Conservation (phyloP, 1,140 invertebrate species). For the Scaptomyza pallida region DNA sequence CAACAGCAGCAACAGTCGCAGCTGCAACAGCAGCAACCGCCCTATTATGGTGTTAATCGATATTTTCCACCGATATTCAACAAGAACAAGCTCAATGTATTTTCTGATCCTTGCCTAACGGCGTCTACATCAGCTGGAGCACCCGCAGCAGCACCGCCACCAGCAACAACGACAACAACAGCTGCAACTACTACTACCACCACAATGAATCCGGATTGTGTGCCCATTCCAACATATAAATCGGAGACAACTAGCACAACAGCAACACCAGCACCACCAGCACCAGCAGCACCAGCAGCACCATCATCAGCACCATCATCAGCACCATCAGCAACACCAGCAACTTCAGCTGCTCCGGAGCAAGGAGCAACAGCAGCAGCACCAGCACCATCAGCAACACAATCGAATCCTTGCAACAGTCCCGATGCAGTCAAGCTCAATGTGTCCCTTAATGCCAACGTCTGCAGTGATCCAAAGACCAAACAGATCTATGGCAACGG, state of each 20-base stretch:
- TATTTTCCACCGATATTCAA: conserved; percentile 38
- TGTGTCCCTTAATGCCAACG: conserved; percentile 63
- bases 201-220: conserved; percentile 56
- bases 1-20: conserved; percentile 5
- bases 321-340: accelerated
- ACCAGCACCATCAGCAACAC: not conserved
- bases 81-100: conserved; percentile 20
- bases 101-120: conserved; percentile 27
- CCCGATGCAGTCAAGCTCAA: conserved; percentile 62
- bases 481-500: conserved; percentile 73
- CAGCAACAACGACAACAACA: not conserved
- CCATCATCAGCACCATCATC: too few species aligned
- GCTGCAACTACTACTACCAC: not conserved
- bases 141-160: not conserved
- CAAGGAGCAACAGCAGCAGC: too few species aligned
- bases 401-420: conserved; percentile 20
- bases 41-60: conserved; percentile 20
- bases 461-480: conserved; percentile 59
- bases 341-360: not conserved
- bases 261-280: not conserved
- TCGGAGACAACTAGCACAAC: not conserved
- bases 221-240: conserved; percentile 29
- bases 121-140: not conserved
- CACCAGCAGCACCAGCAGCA: too few species aligned
- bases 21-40: not conserved